Base-by-base conservation (phyloP, 2,113 vertebrate species). In the Rafetus swinhoei region DNA sequence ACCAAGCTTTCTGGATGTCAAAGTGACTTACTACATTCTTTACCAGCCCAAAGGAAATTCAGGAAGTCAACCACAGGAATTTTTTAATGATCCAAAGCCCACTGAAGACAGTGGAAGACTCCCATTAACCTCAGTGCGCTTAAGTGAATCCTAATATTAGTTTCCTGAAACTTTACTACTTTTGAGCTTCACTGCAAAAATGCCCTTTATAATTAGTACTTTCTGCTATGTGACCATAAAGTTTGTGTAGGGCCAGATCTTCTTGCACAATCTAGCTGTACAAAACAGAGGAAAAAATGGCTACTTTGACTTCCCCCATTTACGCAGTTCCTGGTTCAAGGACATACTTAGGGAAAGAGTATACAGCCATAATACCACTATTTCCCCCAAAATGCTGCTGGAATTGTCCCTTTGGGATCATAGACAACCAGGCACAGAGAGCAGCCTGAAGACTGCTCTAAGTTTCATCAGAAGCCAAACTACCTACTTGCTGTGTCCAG, bases 41-140 rank as follows among this genome's bases (percentile, higher is more conserved):
- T 59, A 10, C 15, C 24, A 79, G 7, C 72, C 60, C 32, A 92
- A 95, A 90, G 18, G 62, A 82, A 95, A 90, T 22, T 35, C 69
- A 95, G 79, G 76, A 82, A 39, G 22, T 54, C 13, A 93, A 11
- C 27, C 32, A 21, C 29, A 93, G 27, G 18, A 21, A 52, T 65
- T 86, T 85, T 3, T 72, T 32, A 32, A 9, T 86, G 3, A 4
- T 88, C 87, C 85, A 74, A 83, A 92, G 24, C 35, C 19, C 3
- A 1, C 69, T 22, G 24, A 57, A 84, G 59, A 19, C 59, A 22
- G 57, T 53, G 62, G 52, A 65, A 39, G 60, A 53, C 22, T 90
- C 54, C 29, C 39, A 35, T 24, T 12, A 85, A 85, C 79, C 81
- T 90, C 29, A 39, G 29, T 54, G 50, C 35, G 57, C 1, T 3